Percentiles rank a stretch among this genome's conserved stretches.
phyloP scores from a whole-genome alignment of 2,113 vertebrate genomes.

The Phasianus colchicus region DNA sequence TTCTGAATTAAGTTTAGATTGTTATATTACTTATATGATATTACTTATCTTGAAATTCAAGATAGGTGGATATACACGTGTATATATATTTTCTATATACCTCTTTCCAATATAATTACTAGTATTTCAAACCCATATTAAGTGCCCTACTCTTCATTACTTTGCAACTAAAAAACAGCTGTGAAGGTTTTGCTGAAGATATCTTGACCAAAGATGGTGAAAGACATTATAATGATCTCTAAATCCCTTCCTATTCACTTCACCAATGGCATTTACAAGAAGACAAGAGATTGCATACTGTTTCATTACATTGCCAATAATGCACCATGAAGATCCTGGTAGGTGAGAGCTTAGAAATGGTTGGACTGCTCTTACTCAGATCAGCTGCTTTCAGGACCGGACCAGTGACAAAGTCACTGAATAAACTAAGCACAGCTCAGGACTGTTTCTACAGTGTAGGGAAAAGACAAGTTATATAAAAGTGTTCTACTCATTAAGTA shows the following conservation, averaged over 20 bases:
- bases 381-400: fast-evolving
- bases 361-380: neutral
- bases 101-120: neutral
- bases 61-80: neutral
- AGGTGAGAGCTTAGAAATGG: neutral
- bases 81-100: neutral
- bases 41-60: neutral
- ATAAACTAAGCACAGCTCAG: neutral
- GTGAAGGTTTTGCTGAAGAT: neutral
- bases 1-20: neutral
- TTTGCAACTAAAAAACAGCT: neutral
- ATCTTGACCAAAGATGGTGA: neutral
- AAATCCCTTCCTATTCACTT: neutral
- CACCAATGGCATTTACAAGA: fast-evolving
- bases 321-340: fast-evolving
- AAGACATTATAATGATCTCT: neutral
- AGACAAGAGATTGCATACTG: fast-evolving
- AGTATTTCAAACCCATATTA: neutral
- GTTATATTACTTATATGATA: neutral
- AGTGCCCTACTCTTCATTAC: neutral
- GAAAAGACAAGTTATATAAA: neutral
- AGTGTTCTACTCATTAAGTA: neutral
- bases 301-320: neutral
- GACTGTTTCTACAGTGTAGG: neutral
- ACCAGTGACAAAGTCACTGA: fast-evolving